Evolutionary conservation across 2,113 vertebrate species (phyloP).

Genomic region (Lycaon pictus): DNA sequence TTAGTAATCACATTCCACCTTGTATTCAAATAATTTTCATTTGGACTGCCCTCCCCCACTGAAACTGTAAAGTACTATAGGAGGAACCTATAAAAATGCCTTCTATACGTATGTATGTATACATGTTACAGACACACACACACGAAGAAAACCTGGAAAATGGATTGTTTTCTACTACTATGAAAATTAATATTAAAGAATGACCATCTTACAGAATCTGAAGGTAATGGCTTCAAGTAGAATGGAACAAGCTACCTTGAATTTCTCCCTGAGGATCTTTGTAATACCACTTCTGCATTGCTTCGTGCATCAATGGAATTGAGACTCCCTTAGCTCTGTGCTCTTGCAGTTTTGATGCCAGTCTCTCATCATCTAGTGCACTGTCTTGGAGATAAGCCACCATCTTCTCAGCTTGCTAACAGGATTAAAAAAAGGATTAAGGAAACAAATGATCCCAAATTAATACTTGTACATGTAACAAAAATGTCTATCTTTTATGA

Average conservation of each 20-base stretch:
- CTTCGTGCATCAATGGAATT: constrained; percentile 93
- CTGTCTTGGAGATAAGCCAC: constrained; percentile 98
- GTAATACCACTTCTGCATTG: constrained; percentile 99
- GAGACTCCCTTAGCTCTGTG: constrained; percentile 93
- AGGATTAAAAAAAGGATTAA: constrained; percentile 38
- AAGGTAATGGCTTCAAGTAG: constrained; percentile 41
- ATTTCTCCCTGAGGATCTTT: constrained; percentile 99
- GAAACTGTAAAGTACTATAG: not conserved
- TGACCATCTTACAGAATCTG: not conserved
- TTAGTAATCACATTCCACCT: not conserved
- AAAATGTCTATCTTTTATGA: not conserved
- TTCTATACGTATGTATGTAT: not conserved
- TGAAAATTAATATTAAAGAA: not conserved
- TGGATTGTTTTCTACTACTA: not conserved
- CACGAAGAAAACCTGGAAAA: not conserved
- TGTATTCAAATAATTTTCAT: constrained; percentile 31
- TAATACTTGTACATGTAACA: not conserved
- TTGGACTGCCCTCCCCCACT: not conserved
- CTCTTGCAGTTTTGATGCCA: constrained; percentile 92
- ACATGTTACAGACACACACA: not conserved
- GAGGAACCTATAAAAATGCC: not conserved
- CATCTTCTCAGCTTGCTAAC: constrained; percentile 99
- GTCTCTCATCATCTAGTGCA: constrained; percentile 94
- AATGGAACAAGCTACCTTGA: constrained; percentile 91
- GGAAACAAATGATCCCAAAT: constrained; percentile 45